These are phyloP conservation scores for Saguinus imperator DNA, from an alignment of 2,113 vertebrate species.

Conservation along the genomic window DNA sequence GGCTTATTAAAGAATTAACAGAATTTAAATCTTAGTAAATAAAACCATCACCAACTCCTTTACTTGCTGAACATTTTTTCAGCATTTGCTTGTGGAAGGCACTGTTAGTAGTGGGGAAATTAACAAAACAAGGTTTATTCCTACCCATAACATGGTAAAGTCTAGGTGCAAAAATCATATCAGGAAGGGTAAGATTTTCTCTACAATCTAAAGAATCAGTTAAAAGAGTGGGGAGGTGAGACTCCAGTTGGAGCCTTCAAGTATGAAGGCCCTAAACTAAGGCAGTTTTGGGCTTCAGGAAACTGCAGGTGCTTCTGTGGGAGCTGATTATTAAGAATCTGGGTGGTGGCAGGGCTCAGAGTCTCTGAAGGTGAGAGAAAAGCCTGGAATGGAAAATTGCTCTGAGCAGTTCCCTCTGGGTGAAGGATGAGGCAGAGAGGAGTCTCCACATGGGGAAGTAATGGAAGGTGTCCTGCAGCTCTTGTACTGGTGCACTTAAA, in stretches of 20 bases:
- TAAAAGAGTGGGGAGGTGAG: too few relatives aligned
- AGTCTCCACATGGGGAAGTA: not conserved
- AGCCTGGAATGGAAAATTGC: not conserved
- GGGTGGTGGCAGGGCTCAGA: too few relatives aligned
- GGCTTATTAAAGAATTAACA: not conserved
- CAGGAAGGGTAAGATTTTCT: too few relatives aligned
- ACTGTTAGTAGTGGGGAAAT: not conserved
- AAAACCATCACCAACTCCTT: not conserved
- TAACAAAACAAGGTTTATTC: not conserved
- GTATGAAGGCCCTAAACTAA: too few relatives aligned
- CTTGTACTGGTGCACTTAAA: not conserved
- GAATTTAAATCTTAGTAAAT: not conserved
- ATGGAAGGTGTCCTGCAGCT: not conserved
- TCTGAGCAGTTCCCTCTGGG: not conserved
- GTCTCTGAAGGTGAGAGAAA: not conserved
- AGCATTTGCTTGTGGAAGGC: not conserved
- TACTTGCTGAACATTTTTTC: not conserved
- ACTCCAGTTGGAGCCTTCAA: too few relatives aligned
- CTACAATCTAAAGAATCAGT: too few relatives aligned
- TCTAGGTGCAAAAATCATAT: too few relatives aligned
- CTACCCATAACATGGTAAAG: too few relatives aligned
- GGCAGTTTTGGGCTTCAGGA: too few relatives aligned
- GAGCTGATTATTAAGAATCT: too few relatives aligned
- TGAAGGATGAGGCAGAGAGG: not conserved
- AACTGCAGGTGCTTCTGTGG: too few relatives aligned